Evolutionary conservation across 1,140 invertebrate species (phyloP).

Genomic region (Eriocheir sinensis): DNA sequence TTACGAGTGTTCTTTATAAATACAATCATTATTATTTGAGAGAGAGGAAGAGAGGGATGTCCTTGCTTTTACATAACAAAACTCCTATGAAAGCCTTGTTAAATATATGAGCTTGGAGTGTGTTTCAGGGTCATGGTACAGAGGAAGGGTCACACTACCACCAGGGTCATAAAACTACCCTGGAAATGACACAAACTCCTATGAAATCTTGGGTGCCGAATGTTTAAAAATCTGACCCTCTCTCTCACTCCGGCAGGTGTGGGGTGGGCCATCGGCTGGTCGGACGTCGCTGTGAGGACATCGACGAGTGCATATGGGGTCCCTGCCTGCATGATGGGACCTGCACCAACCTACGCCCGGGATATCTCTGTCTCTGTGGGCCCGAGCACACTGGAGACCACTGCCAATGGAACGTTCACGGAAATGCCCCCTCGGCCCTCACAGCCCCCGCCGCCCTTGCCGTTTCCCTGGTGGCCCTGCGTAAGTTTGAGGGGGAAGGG

Average conservation of each 20-base stretch:
- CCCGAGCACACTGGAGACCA: background rate
- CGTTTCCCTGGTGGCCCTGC: background rate
- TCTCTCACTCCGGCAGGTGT: background rate
- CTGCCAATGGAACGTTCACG: constrained; percentile 36
- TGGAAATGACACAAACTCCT: no score
- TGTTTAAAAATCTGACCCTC: no score
- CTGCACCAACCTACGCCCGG: constrained; percentile 48
- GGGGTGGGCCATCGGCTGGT: background rate
- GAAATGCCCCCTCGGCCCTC: background rate
- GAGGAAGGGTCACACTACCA: no score
- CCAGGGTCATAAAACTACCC: no score
- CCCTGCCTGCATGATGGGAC: constrained; percentile 44
- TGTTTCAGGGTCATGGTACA: no score
- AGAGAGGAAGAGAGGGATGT: no score
- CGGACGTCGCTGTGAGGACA: constrained; percentile 36
- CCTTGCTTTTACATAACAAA: no score
- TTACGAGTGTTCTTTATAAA: no score
- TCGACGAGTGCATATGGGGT: constrained; percentile 40
- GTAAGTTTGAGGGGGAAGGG: constrained; percentile 28
- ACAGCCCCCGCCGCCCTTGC: background rate
- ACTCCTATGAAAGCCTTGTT: no score
- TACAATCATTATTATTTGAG: no score
- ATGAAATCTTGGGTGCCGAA: no score
- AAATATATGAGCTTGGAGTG: no score
- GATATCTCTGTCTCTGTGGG: constrained; percentile 11